Evolutionary conservation across 2,888 invertebrate species (phyloP).

Genomic region (Thelaira solivaga): DNA sequence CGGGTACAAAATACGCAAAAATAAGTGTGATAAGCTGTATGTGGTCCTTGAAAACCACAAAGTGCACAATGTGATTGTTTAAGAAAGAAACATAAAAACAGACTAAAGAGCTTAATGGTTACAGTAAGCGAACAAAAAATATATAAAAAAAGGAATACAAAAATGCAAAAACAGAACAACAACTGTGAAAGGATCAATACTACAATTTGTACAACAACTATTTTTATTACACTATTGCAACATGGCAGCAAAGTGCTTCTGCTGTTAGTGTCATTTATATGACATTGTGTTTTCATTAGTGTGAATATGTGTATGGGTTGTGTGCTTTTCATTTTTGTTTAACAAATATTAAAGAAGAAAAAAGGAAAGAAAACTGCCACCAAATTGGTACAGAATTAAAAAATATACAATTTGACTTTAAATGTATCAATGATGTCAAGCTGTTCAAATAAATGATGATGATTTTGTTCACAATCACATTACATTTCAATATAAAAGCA

Average conservation of each 20-base stretch:
- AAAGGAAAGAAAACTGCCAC: background rate
- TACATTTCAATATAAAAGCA: slow-evolving; percentile 31
- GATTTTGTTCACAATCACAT: slow-evolving; percentile 37
- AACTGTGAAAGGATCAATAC: slow-evolving; percentile 46
- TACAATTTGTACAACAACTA: slow-evolving; percentile 4
- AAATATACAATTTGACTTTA: background rate
- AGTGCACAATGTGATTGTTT: slow-evolving; percentile 35
- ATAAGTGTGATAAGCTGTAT: slow-evolving; percentile 32
- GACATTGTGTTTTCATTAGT: no score
- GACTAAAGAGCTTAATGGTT: slow-evolving; percentile 35
- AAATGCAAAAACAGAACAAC: background rate
- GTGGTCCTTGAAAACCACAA: slow-evolving; percentile 49
- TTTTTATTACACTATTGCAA: background rate
- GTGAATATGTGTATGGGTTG: background rate
- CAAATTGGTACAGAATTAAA: background rate
- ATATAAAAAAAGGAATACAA: background rate
- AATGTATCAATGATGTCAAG: slow-evolving; percentile 47
- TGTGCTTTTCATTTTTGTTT: background rate
- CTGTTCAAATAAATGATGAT: slow-evolving; percentile 51
- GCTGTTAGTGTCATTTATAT: background rate
- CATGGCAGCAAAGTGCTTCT: background rate
- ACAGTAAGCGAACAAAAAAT: background rate
- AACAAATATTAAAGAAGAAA: background rate
- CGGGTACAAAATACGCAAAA: background rate
- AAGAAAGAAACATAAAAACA: slow-evolving; percentile 26